A percentile compares a stretch with the other conserved stretches of the same genome.
phyloP scores from a whole-genome alignment of 2,797 vertebrate genomes.

The Spatula clypeata region DNA sequence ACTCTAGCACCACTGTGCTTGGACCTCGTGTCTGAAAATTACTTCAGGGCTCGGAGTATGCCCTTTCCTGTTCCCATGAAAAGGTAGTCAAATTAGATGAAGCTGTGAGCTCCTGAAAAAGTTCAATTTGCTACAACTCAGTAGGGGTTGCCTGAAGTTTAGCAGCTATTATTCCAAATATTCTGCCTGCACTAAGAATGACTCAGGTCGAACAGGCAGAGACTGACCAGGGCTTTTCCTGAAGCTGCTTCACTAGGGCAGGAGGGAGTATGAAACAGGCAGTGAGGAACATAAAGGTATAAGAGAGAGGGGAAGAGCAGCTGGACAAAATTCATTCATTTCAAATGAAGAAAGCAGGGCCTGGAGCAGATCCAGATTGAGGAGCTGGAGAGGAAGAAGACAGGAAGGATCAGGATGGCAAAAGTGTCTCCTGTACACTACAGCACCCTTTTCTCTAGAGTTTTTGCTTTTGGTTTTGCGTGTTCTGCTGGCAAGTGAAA shows the following conservation, averaged over 20 bases:
- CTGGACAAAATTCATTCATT: background rate
- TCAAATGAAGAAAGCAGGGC: background rate
- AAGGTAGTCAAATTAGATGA: background rate
- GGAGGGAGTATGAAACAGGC: background rate
- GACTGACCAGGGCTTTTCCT: background rate
- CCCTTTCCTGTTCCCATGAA: background rate
- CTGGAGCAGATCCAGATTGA: background rate
- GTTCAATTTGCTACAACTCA: background rate
- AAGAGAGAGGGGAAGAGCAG: background rate
- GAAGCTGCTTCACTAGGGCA: background rate
- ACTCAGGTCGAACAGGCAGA: background rate
- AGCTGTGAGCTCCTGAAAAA: background rate
- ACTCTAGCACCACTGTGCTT: background rate
- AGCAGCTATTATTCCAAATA: background rate
- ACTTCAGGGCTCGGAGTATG: background rate
- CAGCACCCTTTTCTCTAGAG: background rate
- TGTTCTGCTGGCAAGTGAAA: background rate
- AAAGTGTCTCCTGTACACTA: background rate
- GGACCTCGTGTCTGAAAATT: background rate
- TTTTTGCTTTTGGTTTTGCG: background rate
- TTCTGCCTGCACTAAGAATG: background rate
- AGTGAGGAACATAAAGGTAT: fast-evolving
- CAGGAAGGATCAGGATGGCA: background rate
- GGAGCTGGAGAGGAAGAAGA: background rate
- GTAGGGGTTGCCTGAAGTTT: background rate